phyloP scores from a whole-genome alignment of 2,888 invertebrate species.

The Bursaphelenchus okinawaensis region DNA sequence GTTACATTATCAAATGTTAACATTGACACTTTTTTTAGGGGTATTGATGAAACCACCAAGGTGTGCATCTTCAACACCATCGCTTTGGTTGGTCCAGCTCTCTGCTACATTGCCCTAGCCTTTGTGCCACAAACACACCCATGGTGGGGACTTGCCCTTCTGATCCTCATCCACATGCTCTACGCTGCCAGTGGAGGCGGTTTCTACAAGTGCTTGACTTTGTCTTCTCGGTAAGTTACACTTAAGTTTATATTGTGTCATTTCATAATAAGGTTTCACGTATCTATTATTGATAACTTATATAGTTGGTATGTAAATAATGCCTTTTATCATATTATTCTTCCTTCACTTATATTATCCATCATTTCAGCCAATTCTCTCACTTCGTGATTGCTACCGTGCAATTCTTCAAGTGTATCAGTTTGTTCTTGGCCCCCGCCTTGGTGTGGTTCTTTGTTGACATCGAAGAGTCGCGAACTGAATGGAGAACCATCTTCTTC shows the following conservation, averaged over 20 bases:
- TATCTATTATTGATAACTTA: too few species aligned
- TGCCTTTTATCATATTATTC: too few species aligned
- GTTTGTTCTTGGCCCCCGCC: constrained; percentile 42
- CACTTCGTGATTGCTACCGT: constrained; percentile 46
- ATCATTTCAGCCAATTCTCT: constrained; percentile 23
- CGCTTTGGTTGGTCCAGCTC: constrained; percentile 38
- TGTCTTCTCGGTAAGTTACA: constrained; percentile 7
- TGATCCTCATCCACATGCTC: constrained; percentile 18
- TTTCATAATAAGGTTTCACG: too few species aligned
- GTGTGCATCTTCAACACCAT: constrained; percentile 43
- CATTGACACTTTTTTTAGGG: constrained; percentile 26
- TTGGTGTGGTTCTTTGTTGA: constrained; percentile 37
- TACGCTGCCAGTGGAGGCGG: constrained; percentile 35
- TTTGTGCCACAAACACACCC: constrained; percentile 15
- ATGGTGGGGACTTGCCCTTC: constrained; percentile 1
- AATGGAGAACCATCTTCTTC: constrained; percentile 28
- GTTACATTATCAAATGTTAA: too few species aligned
- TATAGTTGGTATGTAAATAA: neutral
- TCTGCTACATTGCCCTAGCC: constrained; percentile 31
- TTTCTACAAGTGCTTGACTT: constrained; percentile 22
- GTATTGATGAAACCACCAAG: constrained; percentile 31
- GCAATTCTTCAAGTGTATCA: constrained; percentile 51
- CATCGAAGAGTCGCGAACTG: constrained; percentile 26
- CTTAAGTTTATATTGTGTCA: neutral
- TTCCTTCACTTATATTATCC: too few species aligned